phyloP scores from a whole-genome alignment of 2,113 vertebrate species.

The Amphiprion ocellaris region DNA sequence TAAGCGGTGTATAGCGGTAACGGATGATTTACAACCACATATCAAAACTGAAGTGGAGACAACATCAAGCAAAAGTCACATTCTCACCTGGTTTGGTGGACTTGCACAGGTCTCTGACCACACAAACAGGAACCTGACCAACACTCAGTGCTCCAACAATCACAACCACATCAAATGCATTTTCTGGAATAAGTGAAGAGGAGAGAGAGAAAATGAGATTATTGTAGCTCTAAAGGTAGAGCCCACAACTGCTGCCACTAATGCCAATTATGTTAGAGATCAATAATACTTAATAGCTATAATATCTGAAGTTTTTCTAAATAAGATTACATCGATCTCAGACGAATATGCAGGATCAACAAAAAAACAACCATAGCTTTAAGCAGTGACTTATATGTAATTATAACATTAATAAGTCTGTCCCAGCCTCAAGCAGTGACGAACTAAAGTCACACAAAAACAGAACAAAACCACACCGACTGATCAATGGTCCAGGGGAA shows the following conservation, averaged over 20 bases:
- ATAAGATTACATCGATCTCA: no score
- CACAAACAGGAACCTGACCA: constrained; percentile 84
- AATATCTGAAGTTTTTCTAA: no score
- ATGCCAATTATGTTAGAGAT: no score
- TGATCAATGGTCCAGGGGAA: background rate
- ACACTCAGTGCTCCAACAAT: constrained; percentile 88
- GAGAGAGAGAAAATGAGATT: background rate
- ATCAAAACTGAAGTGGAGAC: background rate
- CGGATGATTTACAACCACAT: no score
- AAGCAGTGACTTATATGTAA: background rate
- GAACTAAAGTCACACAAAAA: background rate
- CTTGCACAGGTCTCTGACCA: constrained; percentile 85
- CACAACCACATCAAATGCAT: constrained; percentile 86
- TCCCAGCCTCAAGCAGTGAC: no score
- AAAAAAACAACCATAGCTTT: background rate
- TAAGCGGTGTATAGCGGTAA: no score
- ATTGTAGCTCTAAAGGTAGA: no score
- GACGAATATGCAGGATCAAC: no score
- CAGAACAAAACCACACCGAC: background rate
- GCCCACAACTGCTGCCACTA: no score
- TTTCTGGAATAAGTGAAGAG: constrained; percentile 64
- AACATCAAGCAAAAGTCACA: background rate
- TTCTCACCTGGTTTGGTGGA: constrained; percentile 88
- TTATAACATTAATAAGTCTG: no score
- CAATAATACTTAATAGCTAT: no score